Evolutionary conservation across 2,888 invertebrate genomes (phyloP).

Genomic region (Brassicogethes aeneus): DNA sequence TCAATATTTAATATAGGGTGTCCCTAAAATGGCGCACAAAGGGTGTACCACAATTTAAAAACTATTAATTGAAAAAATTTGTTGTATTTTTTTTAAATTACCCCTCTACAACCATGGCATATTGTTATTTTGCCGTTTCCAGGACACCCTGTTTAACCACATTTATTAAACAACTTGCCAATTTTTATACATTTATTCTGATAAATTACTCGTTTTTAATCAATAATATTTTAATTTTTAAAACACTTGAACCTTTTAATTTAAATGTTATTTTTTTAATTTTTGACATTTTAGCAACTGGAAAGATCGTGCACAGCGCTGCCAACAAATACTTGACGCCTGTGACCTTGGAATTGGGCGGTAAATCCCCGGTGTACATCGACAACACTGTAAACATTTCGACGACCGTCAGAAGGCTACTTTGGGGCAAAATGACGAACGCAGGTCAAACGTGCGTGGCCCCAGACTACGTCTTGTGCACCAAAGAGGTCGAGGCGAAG

Average conservation of each 20-base stretch:
- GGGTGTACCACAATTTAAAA: too few species aligned
- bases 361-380: slow-evolving; percentile 77
- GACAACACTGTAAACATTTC: slow-evolving; percentile 72
- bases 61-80: too few species aligned
- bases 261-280: not conserved
- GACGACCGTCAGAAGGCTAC: slow-evolving; percentile 66
- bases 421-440: slow-evolving; percentile 94
- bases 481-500: slow-evolving; percentile 61
- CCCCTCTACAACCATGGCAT: too few species aligned
- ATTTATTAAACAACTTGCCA: too few species aligned
- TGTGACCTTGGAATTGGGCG: slow-evolving; percentile 65
- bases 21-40: too few species aligned
- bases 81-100: too few species aligned
- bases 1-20: too few species aligned
- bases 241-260: not conserved
- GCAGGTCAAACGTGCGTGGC: slow-evolving; percentile 93
- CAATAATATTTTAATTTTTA: too few species aligned
- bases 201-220: too few species aligned
- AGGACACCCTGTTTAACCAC: too few species aligned
- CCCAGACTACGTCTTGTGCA: slow-evolving; percentile 85
- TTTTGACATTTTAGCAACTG: slow-evolving; percentile 39
- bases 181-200: too few species aligned
- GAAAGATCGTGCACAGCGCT: slow-evolving; percentile 60
- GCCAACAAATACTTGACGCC: slow-evolving; percentile 67
- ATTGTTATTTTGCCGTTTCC: too few species aligned